These are phyloP conservation scores for Ranitomeya variabilis DNA, from an alignment of 2,113 vertebrate genomes.

Conservation along the genomic window DNA sequence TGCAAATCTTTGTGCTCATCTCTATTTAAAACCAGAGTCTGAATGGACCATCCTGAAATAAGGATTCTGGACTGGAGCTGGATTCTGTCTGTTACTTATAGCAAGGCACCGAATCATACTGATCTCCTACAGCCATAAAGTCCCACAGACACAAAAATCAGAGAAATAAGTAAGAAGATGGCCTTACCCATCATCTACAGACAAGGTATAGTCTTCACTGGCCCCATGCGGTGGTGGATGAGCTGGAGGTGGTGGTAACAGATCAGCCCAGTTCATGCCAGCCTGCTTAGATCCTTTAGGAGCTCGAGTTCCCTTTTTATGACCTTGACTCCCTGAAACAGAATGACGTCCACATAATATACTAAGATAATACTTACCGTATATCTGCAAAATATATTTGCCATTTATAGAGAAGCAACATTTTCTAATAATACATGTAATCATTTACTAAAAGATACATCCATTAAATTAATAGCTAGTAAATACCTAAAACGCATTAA, in stretches of 20 bases:
- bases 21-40: too few species aligned
- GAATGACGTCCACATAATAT: constrained; percentile 58
- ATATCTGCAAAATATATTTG: background rate
- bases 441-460: constrained; percentile 23
- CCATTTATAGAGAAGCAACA: background rate
- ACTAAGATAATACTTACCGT: background rate
- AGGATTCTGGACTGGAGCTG: background rate
- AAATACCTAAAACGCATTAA: constrained; percentile 71
- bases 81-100: background rate
- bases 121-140: background rate
- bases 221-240: constrained; percentile 88
- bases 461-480: constrained; percentile 68
- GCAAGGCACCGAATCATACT: background rate
- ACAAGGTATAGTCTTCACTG: constrained; percentile 85
- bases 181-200: constrained; percentile 88
- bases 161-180: background rate
- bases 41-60: too few species aligned
- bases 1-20: too few species aligned
- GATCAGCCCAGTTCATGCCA: constrained; percentile 96
- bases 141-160: background rate
- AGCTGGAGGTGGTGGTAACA: constrained; percentile 91
- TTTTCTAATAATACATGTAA: constrained; percentile 13
- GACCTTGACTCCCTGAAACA: constrained; percentile 91
- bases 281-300: constrained; percentile 91
- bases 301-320: constrained; percentile 89